A percentile compares a stretch with the other conserved stretches of the same genome.
Evolutionary conservation across 2,888 invertebrate genomes (phyloP).

Genomic region (Abrostola triplasia): DNA sequence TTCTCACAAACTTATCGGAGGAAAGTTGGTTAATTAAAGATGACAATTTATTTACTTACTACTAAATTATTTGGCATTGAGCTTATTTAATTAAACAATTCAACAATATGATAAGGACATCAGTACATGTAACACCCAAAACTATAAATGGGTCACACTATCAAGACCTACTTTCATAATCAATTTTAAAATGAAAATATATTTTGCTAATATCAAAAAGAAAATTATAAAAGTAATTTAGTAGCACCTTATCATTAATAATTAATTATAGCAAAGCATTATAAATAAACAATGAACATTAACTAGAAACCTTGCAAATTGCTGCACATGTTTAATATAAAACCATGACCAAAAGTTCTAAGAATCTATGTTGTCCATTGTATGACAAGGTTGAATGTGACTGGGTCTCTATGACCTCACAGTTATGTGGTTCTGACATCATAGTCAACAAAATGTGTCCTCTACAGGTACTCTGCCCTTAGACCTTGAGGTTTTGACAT

Average conservation of each 20-base stretch:
- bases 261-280: background rate
- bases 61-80: background rate
- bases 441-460: slow-evolving; percentile 51
- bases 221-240: background rate
- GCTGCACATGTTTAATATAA: slow-evolving; percentile 17
- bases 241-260: background rate
- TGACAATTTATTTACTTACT: slow-evolving; percentile 11
- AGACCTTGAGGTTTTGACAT: slow-evolving; percentile 30
- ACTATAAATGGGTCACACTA: background rate
- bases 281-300: background rate
- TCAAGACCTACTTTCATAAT: slow-evolving; percentile 9
- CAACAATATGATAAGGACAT: too few relatives aligned
- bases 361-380: slow-evolving; percentile 28
- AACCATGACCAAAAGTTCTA: slow-evolving; percentile 32
- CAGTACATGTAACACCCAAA: too few relatives aligned
- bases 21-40: slow-evolving; percentile 31
- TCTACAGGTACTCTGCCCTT: slow-evolving; percentile 42
- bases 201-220: background rate
- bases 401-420: slow-evolving; percentile 57
- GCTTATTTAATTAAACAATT: too few relatives aligned
- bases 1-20: slow-evolving; percentile 36
- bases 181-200: background rate
- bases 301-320: slow-evolving; percentile 1
- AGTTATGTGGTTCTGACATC: slow-evolving; percentile 57
- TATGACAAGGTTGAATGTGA: slow-evolving; percentile 49